Percentiles rank a stretch among this genome's conserved stretches.
Evolutionary conservation across 2,113 vertebrate genomes (phyloP).

Genomic region (Actenoides lindsayi): DNA sequence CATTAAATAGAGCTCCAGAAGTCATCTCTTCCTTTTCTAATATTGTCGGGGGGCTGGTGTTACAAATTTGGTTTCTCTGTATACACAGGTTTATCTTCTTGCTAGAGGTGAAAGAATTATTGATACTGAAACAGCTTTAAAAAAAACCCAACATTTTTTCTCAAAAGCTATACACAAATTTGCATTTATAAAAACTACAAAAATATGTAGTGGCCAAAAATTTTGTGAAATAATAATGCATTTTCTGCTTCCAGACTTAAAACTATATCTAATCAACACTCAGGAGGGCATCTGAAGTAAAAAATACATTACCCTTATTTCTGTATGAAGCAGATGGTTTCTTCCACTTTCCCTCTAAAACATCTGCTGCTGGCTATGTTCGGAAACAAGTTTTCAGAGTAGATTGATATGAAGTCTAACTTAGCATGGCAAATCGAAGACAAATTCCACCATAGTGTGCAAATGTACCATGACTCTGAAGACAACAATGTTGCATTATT

Average conservation of each 20-base stretch:
- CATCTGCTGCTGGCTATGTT: background rate
- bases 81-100: background rate
- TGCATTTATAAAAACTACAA: background rate
- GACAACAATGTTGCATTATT: background rate
- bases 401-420: slow-evolving; percentile 3
- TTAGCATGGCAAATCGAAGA: background rate
- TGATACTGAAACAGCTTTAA: slow-evolving; percentile 5
- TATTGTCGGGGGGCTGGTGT: background rate
- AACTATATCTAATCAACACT: background rate
- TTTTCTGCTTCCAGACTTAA: background rate
- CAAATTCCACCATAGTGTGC: background rate
- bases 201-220: background rate
- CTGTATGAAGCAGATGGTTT: background rate
- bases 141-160: background rate
- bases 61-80: background rate
- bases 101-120: background rate
- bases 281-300: background rate
- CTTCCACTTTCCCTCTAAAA: background rate
- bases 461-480: background rate
- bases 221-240: background rate
- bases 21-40: background rate
- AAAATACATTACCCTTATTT: background rate
- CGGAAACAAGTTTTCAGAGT: background rate
- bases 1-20: background rate
- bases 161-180: background rate